phyloP scores from a whole-genome alignment of 30 jellyfish, hydroid and myxozoan genomes.

The Chrysaora quinquecirrha region DNA sequence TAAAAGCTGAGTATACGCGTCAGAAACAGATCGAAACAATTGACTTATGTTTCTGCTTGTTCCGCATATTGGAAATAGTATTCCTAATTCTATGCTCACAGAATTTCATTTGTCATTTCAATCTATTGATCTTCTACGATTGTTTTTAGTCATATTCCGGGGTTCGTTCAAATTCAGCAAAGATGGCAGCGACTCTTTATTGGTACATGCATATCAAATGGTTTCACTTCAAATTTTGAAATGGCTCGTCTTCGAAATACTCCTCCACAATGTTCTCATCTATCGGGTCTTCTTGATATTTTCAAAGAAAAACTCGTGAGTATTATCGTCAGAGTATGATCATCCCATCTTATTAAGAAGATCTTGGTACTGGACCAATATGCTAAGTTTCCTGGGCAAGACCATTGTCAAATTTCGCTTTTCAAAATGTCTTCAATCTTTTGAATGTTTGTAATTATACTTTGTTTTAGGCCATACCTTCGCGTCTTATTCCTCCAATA shows the following conservation, averaged over 20 bases:
- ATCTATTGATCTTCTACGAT: too few relatives aligned
- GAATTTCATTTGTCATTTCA: neutral
- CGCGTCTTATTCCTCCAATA: slow-evolving; percentile 50
- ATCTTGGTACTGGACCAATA: too few relatives aligned
- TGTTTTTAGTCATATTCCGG: slow-evolving; percentile 88
- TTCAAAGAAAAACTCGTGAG: slow-evolving; percentile 90
- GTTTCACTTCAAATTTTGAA: slow-evolving; percentile 83
- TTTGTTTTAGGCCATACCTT: slow-evolving; percentile 37
- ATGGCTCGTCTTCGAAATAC: slow-evolving; percentile 77
- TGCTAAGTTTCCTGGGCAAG: too few relatives aligned
- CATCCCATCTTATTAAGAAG: too few relatives aligned
- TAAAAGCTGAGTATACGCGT: too few relatives aligned
- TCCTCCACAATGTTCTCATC: slow-evolving; percentile 91
- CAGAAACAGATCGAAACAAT: too few relatives aligned
- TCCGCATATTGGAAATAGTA: too few relatives aligned
- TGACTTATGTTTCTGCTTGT: too few relatives aligned
- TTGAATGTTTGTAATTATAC: neutral
- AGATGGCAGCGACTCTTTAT: slow-evolving; percentile 67
- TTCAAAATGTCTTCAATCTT: neutral
- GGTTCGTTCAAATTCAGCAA: slow-evolving; percentile 87
- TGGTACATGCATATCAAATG: slow-evolving; percentile 86
- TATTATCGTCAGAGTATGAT: too few relatives aligned
- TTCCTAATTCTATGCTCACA: too few relatives aligned
- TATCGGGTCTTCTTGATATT: slow-evolving; percentile 87
- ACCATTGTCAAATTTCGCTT: too few relatives aligned